Percentiles rank a stretch among this genome's conserved stretches.
Conservation (phyloP, 2,113 vertebrate genomes). For the Origma solitaria region DNA sequence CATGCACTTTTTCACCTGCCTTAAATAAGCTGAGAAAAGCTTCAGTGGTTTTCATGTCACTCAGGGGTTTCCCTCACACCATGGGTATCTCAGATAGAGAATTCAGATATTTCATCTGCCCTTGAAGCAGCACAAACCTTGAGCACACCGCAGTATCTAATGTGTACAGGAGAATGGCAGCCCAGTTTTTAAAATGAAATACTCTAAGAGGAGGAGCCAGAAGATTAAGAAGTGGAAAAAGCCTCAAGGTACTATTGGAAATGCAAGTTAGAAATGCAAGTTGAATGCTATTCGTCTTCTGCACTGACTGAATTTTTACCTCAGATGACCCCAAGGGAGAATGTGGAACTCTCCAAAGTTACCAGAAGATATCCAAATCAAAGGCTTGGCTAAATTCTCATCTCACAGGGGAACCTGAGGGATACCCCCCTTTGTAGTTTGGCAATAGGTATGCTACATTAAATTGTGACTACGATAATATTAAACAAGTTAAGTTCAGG, state of each 20-base stretch:
- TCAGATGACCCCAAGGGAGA: background rate
- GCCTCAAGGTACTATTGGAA: background rate
- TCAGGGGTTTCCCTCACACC: background rate
- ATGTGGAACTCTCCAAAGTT: background rate
- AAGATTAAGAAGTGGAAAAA: background rate
- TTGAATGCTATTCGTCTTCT: background rate
- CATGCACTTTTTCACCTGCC: background rate
- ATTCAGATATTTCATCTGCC: background rate
- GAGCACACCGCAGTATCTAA: background rate
- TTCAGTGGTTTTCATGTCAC: background rate
- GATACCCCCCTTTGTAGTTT: background rate
- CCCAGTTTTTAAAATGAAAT: background rate
- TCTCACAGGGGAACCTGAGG: background rate
- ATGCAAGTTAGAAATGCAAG: background rate
- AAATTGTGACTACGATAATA: background rate
- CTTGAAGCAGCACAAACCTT: background rate
- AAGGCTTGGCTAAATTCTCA: background rate
- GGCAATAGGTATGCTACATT: background rate
- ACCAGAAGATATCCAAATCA: background rate
- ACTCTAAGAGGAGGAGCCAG: background rate
- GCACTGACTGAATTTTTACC: background rate
- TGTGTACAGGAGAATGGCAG: background rate
- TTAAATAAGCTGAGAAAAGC: constrained; percentile 3
- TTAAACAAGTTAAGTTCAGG: background rate
- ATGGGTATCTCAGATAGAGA: background rate